These are phyloP conservation scores for Hirtodrosophila alboralis DNA, from an alignment of 2,888 invertebrate genomes.

Conservation along the genomic window DNA sequence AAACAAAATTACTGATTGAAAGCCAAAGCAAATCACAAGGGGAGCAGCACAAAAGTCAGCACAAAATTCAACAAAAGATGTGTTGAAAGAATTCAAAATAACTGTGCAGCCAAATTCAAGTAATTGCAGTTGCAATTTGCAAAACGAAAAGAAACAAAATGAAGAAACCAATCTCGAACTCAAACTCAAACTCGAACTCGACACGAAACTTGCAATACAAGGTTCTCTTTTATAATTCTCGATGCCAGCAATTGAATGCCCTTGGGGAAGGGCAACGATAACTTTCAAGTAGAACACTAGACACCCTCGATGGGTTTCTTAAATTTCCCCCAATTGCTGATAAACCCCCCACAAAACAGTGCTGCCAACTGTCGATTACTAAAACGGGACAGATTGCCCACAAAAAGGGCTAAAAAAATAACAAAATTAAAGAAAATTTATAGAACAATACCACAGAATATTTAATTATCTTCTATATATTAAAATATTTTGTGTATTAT, in stretches of 20 bases:
- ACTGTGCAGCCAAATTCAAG: conserved; percentile 57
- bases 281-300: not conserved
- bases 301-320: too few species aligned
- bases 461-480: too few species aligned
- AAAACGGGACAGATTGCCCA: too few species aligned
- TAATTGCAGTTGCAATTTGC: conserved; percentile 70
- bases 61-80: conserved; percentile 23
- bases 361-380: too few species aligned
- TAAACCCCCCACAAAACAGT: too few species aligned
- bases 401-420: too few species aligned
- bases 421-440: too few species aligned
- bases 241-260: conserved; percentile 22
- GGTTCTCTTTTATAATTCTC: conserved; percentile 9
- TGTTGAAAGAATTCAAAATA: conserved; percentile 47
- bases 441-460: too few species aligned
- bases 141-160: conserved; percentile 27
- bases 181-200: not conserved
- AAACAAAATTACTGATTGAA: conserved; percentile 71
- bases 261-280: conserved; percentile 36
- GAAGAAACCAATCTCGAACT: too few species aligned
- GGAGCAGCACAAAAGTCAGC: conserved; percentile 17
- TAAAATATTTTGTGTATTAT: too few species aligned
- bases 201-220: conserved; percentile 6
- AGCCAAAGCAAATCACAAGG: conserved; percentile 42
- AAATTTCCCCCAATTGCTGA: too few species aligned